A percentile compares a stretch with the other conserved stretches of the same genome.
Conservation (phyloP, 37 sponge, comb jelly and placozoan genomes). For the Haliclona indistincta region DNA sequence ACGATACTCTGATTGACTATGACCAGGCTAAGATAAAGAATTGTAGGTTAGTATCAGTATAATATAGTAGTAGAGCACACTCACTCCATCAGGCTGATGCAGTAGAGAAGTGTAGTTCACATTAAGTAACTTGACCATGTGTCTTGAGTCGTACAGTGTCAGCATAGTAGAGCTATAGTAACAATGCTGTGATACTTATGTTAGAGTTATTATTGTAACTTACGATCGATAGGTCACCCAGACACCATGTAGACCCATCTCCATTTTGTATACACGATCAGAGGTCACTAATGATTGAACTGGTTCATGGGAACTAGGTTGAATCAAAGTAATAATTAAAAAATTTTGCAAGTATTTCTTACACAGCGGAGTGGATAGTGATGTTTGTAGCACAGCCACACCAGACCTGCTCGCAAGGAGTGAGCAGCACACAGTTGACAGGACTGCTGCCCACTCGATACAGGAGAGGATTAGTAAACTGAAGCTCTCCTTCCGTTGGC, state of each 20-base stretch:
- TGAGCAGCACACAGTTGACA: slow-evolving; percentile 2
- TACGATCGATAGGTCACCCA: slow-evolving; percentile 50
- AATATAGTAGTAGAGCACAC: too few species aligned
- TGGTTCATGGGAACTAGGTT: slow-evolving; percentile 34
- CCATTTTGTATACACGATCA: slow-evolving; percentile 41
- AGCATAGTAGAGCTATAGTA: slow-evolving; percentile 31
- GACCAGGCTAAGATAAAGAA: neutral
- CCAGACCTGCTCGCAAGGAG: slow-evolving; percentile 26
- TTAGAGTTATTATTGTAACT: neutral
- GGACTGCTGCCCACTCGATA: slow-evolving; percentile 35
- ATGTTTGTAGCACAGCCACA: slow-evolving; percentile 54
- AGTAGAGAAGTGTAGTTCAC: slow-evolving; percentile 33
- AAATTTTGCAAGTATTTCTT: neutral
- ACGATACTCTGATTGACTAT: slow-evolving; percentile 11
- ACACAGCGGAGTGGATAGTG: slow-evolving; percentile 42
- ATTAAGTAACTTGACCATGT: slow-evolving; percentile 32
- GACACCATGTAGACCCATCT: slow-evolving; percentile 21
- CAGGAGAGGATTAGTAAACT: slow-evolving; percentile 16
- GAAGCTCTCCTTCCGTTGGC: neutral
- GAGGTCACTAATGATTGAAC: slow-evolving; percentile 38
- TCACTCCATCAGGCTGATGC: neutral
- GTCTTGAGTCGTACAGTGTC: slow-evolving; percentile 23
- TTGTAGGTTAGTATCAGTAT: too few species aligned
- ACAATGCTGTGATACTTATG: neutral
- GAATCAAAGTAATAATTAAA: neutral